These are phyloP conservation scores for Drosophila formosana DNA, from an alignment of 2,888 invertebrate genomes.

Conservation along the genomic window DNA sequence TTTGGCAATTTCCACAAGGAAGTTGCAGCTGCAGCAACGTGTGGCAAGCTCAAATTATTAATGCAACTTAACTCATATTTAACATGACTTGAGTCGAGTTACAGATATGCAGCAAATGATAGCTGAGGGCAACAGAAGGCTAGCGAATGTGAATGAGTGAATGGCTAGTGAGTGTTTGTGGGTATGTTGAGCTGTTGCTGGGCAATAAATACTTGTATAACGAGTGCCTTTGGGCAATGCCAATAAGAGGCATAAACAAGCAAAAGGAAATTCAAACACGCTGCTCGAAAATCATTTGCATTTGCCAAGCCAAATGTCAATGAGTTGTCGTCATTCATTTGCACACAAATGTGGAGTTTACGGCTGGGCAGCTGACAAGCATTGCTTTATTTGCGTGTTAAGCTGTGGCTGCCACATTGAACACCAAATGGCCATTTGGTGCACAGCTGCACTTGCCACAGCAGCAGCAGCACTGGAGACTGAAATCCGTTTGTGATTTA, in stretches of 20 bases:
- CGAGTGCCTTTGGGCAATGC: not conserved
- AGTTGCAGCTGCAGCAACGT: not conserved
- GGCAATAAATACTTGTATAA: slow-evolving; percentile 21
- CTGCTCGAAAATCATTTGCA: slow-evolving; percentile 38
- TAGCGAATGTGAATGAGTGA: not conserved
- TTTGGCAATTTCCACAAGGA: slow-evolving; percentile 11
- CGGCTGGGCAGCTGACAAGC: slow-evolving; percentile 7
- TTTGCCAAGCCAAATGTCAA: slow-evolving; percentile 29
- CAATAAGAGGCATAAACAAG: slow-evolving; percentile 14
- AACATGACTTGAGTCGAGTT: not conserved
- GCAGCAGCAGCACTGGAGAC: not conserved
- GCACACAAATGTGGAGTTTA: slow-evolving; percentile 9
- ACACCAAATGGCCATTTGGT: slow-evolving; percentile 75
- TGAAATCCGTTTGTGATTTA: slow-evolving; percentile 55
- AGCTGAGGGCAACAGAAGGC: not conserved
- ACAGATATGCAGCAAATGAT: not conserved
- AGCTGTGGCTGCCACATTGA: slow-evolving; percentile 65
- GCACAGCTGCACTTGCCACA: slow-evolving; percentile 27
- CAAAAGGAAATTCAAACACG: slow-evolving; percentile 18
- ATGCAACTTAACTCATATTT: not conserved
- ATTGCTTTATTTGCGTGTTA: slow-evolving; percentile 56
- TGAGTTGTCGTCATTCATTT: slow-evolving; percentile 25
- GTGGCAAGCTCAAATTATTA: slow-evolving; percentile 1
- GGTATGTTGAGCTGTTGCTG: not conserved
- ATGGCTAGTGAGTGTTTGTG: not conserved